Evolutionary conservation across 2,888 invertebrate genomes (phyloP).

Genomic region (Autographa pulchrina): DNA sequence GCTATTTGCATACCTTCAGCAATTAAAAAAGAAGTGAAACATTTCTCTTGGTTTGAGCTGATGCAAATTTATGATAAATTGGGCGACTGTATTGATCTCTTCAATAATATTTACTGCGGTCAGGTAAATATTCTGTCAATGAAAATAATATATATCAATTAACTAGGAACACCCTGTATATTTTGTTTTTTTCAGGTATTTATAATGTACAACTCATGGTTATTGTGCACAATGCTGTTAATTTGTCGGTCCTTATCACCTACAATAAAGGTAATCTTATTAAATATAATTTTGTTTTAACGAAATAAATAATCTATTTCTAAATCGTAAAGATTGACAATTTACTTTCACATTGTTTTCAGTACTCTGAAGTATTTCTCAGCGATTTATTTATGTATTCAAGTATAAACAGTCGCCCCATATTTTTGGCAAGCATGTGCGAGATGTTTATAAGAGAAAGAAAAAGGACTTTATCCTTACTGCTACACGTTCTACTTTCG

Average conservation of each 20-base stretch:
- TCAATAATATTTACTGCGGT: constrained; percentile 74
- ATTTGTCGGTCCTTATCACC: constrained; percentile 77
- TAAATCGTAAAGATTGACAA: not conserved
- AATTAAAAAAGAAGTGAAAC: constrained; percentile 47
- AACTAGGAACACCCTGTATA: no score
- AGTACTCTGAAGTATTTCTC: constrained; percentile 64
- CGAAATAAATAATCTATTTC: not conserved
- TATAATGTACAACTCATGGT: constrained; percentile 73
- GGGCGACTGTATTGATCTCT: constrained; percentile 72
- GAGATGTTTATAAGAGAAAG: constrained; percentile 69
- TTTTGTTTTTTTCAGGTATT: constrained; percentile 67
- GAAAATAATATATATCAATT: not conserved
- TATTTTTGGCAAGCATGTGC: constrained; percentile 70
- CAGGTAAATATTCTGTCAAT: constrained; percentile 67
- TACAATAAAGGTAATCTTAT: constrained; percentile 67
- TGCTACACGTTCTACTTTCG: constrained; percentile 66
- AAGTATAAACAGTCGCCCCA: constrained; percentile 67
- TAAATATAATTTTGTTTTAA: not conserved
- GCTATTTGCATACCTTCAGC: constrained; percentile 42
- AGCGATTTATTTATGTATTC: constrained; percentile 70
- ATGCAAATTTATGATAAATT: constrained; percentile 81
- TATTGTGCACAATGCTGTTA: constrained; percentile 70
- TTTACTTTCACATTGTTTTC: constrained; percentile 41
- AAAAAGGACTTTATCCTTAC: constrained; percentile 63
- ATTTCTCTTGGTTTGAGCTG: constrained; percentile 76